Conservation (phyloP, 2,888 invertebrate genomes). For the Nesidiocoris tenuis region DNA sequence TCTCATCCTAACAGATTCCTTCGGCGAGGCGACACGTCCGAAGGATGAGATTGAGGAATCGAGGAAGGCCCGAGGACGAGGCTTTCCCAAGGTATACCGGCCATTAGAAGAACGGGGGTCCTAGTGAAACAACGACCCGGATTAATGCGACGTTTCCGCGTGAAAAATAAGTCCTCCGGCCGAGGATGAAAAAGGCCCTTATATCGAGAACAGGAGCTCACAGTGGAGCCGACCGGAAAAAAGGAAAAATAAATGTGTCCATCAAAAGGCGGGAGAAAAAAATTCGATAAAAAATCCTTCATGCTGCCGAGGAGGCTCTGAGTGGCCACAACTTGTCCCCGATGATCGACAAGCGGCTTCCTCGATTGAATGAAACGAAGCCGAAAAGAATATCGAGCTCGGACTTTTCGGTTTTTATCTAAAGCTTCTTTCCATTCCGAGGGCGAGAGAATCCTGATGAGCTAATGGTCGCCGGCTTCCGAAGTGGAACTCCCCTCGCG, state of each 20-base stretch:
- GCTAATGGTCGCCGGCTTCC: background rate
- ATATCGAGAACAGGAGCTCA: constrained; percentile 32
- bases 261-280: constrained; percentile 1
- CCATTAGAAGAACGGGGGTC: background rate
- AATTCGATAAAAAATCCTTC: background rate
- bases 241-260: background rate
- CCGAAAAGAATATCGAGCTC: constrained; percentile 29
- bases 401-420: background rate
- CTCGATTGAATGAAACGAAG: constrained; percentile 32
- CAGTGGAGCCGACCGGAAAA: constrained; percentile 9
- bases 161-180: constrained; percentile 26
- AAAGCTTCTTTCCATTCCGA: background rate
- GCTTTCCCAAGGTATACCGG: background rate
- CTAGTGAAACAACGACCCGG: background rate
- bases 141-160: constrained; percentile 34
- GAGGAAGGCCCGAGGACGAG: background rate
- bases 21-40: background rate
- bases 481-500: background rate
- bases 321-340: constrained; percentile 31
- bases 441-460: background rate
- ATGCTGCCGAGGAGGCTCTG: constrained; percentile 8
- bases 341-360: constrained; percentile 28
- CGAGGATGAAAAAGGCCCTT: constrained; percentile 14
- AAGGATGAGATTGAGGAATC: too few species aligned
- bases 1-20: background rate